Base-by-base conservation (phyloP, 2,888 invertebrate species). In the Eupithecia vulgata region DNA sequence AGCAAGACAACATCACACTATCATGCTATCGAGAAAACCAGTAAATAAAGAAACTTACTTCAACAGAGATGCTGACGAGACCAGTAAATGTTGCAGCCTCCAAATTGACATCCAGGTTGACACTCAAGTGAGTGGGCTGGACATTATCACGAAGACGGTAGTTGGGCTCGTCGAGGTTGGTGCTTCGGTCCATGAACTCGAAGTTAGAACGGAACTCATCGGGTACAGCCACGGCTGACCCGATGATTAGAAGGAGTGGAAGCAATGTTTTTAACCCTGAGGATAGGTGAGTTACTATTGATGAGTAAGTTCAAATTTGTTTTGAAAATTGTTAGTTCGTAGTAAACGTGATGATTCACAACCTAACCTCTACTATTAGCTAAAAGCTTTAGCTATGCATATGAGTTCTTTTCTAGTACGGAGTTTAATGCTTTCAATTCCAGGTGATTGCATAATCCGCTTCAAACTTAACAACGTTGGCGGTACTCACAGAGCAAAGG, bases 41-140 rank as follows among this genome's bases (percentile, higher is more conserved):
- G 25, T 12, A 1, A 25, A 57, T 52, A 57, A 13, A 1, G 17
- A 15, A 66, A 86, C 92, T 87, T 77, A 91, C 93, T 76, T 88
- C 77, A 71, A 91, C 84, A 34, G 81, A 78, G 59, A 88, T 83
- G 61, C 80, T 79, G 1, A 90, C 89, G 0, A 86, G 10, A 0
- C 94, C 94, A 73, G 85, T 82, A 71, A 94, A 90, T 21, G 86
- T 82, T 0, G 85, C 84, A 30, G 87, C 85, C 4, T 78, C 73
- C 1, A 94, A 76, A 71, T 87, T 82, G 0, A 93, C 92, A 67
- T 94, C 94, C 0, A 94, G 80, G 21, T 91, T 88, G 0, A 93
- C 86, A 17, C 80, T 71, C 15, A 90, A 73, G 5, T 83, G 71
- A 2, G 77, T 83, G 2, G 94, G 94, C 71, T 89, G 85, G 7